Conservation (phyloP, 2,888 invertebrate genomes). For the Tridacna gigas region DNA sequence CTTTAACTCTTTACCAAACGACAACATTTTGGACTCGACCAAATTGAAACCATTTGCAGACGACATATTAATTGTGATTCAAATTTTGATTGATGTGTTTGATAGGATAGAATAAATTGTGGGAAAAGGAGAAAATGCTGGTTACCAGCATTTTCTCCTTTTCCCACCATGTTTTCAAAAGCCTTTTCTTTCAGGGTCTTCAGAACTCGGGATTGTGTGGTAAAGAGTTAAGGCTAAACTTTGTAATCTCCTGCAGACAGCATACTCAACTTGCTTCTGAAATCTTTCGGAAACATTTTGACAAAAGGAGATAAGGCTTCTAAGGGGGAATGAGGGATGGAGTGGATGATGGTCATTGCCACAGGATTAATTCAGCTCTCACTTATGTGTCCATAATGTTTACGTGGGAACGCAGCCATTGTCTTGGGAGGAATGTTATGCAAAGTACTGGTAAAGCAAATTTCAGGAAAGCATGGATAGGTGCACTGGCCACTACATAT, state of each 20-base stretch:
- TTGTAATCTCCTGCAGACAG: neutral
- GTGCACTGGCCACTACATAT: neutral
- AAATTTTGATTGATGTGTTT: too few species aligned
- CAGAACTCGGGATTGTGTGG: neutral
- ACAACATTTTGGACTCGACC: neutral
- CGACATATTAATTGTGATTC: neutral
- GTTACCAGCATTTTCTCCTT: neutral
- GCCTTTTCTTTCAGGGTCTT: neutral
- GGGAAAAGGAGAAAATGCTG: constrained; percentile 16
- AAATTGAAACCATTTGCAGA: neutral
- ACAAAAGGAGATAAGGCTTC: neutral
- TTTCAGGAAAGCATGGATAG: neutral
- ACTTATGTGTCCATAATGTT: too few species aligned
- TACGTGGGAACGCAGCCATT: neutral
- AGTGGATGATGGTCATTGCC: too few species aligned
- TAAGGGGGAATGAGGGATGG: neutral
- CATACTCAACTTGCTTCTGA: neutral
- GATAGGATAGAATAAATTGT: neutral
- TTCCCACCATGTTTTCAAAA: neutral
- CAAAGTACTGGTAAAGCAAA: neutral
- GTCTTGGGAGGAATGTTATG: neutral
- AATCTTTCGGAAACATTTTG: neutral
- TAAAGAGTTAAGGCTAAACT: neutral
- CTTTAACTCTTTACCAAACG: neutral
- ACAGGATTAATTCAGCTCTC: too few species aligned